Conservation (phyloP, 2,797 vertebrate genomes). For the Lophius americanus region DNA sequence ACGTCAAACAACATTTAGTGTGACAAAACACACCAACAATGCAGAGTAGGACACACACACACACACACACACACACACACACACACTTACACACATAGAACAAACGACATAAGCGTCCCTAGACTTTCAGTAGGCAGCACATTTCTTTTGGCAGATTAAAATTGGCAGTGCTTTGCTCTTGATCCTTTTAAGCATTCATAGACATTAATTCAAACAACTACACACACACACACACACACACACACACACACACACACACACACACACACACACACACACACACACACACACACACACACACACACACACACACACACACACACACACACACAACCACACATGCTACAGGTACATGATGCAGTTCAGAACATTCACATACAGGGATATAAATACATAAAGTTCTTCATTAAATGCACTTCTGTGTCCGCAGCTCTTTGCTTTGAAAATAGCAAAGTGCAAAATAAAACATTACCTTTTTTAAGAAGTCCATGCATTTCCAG, state of each 20-base stretch:
- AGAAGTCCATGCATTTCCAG: slow-evolving; percentile 73
- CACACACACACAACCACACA: slow-evolving; percentile 17
- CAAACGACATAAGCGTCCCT: slow-evolving; percentile 23
- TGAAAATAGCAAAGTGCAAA: slow-evolving; percentile 74
- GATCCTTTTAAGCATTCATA: slow-evolving; percentile 16
- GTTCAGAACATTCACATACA: too few species aligned
- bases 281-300: not conserved
- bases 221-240: slow-evolving; percentile 1
- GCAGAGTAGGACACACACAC: slow-evolving; percentile 46
- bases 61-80: slow-evolving; percentile 24
- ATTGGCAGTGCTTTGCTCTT: slow-evolving; percentile 77
- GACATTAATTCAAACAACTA: slow-evolving; percentile 18
- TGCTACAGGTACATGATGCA: slow-evolving; percentile 47
- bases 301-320: slow-evolving; percentile 15
- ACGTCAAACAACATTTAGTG: slow-evolving; percentile 53
- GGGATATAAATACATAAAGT: slow-evolving; percentile 67
- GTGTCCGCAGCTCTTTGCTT: slow-evolving; percentile 75
- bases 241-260: too few species aligned
- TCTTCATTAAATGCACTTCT: slow-evolving; percentile 82
- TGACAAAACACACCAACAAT: slow-evolving; percentile 52
- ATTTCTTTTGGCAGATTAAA: slow-evolving; percentile 63
- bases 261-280: slow-evolving; percentile 8
- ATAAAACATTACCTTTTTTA: slow-evolving; percentile 70
- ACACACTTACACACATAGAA: not conserved
- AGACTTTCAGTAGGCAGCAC: slow-evolving; percentile 58